phyloP scores from a whole-genome alignment of 2,888 invertebrate species.

The Tipula unca region DNA sequence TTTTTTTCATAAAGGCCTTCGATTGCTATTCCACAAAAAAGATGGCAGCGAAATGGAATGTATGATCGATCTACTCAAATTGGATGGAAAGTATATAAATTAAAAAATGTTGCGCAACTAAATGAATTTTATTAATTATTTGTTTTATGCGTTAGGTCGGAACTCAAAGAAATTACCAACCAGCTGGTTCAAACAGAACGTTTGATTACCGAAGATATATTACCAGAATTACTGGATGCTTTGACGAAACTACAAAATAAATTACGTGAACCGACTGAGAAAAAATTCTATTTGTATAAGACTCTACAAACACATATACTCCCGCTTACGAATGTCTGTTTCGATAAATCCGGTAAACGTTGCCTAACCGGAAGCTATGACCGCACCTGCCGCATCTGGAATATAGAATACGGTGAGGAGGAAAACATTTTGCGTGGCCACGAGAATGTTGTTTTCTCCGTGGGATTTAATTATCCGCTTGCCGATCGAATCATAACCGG shows the following conservation, averaged over 20 bases:
- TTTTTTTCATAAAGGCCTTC: constrained; percentile 43
- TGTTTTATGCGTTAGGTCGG: constrained; percentile 41
- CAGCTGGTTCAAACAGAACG: constrained; percentile 46
- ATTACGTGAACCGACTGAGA: constrained; percentile 51
- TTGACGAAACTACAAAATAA: constrained; percentile 54
- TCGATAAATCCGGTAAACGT: constrained; percentile 54
- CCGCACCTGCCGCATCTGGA: constrained; percentile 73
- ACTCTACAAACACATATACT: constrained; percentile 57
- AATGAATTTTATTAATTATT: not conserved
- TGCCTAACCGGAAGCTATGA: constrained; percentile 79
- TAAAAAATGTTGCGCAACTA: not conserved
- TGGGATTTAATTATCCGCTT: constrained; percentile 66
- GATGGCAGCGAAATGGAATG: constrained; percentile 47
- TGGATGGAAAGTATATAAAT: constrained; percentile 40
- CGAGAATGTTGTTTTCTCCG: constrained; percentile 73
- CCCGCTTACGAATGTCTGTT: constrained; percentile 63
- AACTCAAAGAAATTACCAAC: constrained; percentile 46
- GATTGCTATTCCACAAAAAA: constrained; percentile 52
- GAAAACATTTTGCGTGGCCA: constrained; percentile 62
- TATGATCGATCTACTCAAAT: constrained; percentile 56
- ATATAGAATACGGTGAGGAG: constrained; percentile 60
- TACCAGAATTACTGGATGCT: constrained; percentile 51
- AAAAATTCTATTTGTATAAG: constrained; percentile 58
- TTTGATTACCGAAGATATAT: constrained; percentile 49
- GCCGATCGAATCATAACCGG: constrained; percentile 67